These are phyloP conservation scores for Drosophila eugracilis DNA, from an alignment of 1,140 invertebrate genomes.

Conservation along the genomic window DNA sequence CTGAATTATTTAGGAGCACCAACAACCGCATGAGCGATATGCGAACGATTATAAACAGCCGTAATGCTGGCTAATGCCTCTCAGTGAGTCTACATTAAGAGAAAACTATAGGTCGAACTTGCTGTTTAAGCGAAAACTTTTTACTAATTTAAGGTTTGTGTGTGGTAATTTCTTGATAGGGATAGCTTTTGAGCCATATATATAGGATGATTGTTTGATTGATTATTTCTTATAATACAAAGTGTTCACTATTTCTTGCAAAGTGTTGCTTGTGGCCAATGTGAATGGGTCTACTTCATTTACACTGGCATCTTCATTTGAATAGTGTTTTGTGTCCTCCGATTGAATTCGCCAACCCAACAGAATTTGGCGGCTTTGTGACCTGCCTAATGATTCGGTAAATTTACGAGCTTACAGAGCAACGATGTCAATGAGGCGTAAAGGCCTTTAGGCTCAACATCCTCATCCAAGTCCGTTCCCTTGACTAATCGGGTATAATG, in stretches of 20 bases:
- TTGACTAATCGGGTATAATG: constrained; percentile 70
- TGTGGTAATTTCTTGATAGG: too few relatives aligned
- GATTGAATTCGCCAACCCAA: constrained; percentile 37
- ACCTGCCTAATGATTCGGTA: constrained; percentile 74
- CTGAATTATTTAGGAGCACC: constrained; percentile 69
- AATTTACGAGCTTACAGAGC: constrained; percentile 63
- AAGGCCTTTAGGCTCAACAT: constrained; percentile 1
- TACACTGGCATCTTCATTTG: constrained; percentile 36
- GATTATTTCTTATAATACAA: background rate
- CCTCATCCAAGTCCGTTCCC: background rate
- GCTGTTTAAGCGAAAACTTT: too few relatives aligned
- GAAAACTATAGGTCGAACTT: too few relatives aligned
- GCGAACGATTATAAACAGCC: constrained; percentile 43
- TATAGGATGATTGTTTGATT: background rate
- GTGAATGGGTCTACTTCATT: constrained; percentile 47
- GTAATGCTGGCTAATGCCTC: constrained; percentile 51
- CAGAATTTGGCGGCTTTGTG: constrained; percentile 44
- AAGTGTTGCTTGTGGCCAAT: constrained; percentile 7
- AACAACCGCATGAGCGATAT: constrained; percentile 2
- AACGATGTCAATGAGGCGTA: constrained; percentile 62
- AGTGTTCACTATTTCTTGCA: background rate
- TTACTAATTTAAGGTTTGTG: too few relatives aligned
- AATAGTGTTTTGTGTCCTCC: constrained; percentile 16
- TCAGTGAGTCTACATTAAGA: constrained; percentile 8
- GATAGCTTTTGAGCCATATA: too few relatives aligned